These are phyloP conservation scores for Troides aeacus DNA, from an alignment of 2,888 invertebrate species.

Conservation along the genomic window DNA sequence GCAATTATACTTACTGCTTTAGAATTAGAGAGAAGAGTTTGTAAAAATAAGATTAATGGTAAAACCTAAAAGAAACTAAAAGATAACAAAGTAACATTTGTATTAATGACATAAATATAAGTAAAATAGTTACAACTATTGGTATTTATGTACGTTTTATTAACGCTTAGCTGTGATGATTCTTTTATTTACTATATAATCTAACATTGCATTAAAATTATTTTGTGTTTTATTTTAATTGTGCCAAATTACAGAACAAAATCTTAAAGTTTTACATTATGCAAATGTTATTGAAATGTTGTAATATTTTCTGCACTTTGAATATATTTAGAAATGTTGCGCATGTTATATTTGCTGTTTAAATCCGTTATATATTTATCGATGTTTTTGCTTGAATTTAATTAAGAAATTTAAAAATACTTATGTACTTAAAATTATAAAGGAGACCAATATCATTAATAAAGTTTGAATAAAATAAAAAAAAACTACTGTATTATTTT, in stretches of 20 bases:
- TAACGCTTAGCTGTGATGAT: conserved; percentile 28
- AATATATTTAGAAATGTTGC: conserved; percentile 5
- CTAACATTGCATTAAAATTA: neutral
- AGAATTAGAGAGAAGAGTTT: neutral
- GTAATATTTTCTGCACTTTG: conserved; percentile 19
- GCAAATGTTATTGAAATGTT: neutral
- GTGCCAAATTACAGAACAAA: conserved; percentile 23
- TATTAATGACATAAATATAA: no score
- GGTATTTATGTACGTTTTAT: conserved; percentile 2
- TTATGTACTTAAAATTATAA: neutral
- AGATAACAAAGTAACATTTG: no score
- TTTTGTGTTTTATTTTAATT: conserved; percentile 14
- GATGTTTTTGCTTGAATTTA: conserved; percentile 15
- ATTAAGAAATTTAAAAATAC: neutral
- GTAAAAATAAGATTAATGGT: neutral
- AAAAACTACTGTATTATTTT: neutral
- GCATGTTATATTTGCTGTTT: conserved; percentile 46
- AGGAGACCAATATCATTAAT: neutral
- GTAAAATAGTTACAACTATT: neutral
- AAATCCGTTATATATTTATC: conserved; percentile 37
- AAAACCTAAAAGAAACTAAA: neutral
- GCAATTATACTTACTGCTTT: neutral
- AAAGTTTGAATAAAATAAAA: neutral
- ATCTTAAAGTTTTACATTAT: neutral
- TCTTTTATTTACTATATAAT: conserved; percentile 14